Evolutionary conservation across 1,140 invertebrate species (phyloP).

Genomic region (Choristoneura fumiferana): DNA sequence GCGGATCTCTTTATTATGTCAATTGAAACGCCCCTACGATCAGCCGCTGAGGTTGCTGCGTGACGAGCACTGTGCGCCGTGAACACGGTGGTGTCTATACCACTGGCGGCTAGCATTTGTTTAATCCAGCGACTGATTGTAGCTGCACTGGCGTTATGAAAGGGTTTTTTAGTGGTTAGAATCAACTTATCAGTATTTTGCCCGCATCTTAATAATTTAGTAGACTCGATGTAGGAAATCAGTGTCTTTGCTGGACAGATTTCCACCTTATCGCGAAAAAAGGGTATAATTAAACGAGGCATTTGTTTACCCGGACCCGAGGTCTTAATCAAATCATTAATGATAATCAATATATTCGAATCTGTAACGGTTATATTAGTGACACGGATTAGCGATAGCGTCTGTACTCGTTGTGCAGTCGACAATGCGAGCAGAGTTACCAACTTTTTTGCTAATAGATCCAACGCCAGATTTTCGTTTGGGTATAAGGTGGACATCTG

Average conservation of each 20-base stretch:
- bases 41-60: conserved; percentile 8
- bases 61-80: background rate
- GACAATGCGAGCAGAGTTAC: conserved; percentile 21
- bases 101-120: background rate
- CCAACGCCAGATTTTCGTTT: background rate
- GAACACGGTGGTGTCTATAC: conserved; percentile 1
- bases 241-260: conserved; percentile 9
- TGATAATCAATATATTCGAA: conserved; percentile 2
- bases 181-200: conserved; percentile 7
- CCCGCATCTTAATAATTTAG: background rate
- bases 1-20: conserved; percentile 1
- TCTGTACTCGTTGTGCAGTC: conserved; percentile 24
- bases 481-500: conserved; percentile 4
- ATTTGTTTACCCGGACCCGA: background rate
- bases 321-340: conserved; percentile 6
- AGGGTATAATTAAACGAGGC: conserved; percentile 2
- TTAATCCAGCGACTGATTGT: conserved; percentile 18
- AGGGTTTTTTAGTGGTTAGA: conserved; percentile 15
- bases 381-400: conserved; percentile 7
- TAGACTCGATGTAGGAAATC: background rate
- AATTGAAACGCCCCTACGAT: background rate
- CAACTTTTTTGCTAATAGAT: background rate
- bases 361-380: conserved; percentile 9
- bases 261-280: background rate
- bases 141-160: background rate